These are phyloP conservation scores for Tipula lateralis DNA, from an alignment of 2,888 invertebrate genomes.

Conservation along the genomic window DNA sequence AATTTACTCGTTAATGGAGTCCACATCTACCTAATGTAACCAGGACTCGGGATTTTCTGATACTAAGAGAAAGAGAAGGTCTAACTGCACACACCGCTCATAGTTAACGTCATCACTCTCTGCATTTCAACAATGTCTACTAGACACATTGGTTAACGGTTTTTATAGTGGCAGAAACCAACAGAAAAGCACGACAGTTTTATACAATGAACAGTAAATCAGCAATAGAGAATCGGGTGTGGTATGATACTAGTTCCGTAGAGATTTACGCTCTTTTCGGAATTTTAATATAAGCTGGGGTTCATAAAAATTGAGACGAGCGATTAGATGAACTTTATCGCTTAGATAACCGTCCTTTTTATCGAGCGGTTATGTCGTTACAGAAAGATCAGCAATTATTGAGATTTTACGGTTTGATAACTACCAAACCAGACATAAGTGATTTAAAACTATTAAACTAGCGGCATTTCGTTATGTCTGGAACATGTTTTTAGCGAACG, in stretches of 20 bases:
- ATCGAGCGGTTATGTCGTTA: not conserved
- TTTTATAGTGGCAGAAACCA: not conserved
- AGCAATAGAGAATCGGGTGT: not conserved
- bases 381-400: too few species aligned
- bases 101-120: not conserved
- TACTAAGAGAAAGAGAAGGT: not conserved
- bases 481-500: not conserved
- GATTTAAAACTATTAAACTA: not conserved
- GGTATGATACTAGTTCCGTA: not conserved
- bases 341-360: not conserved
- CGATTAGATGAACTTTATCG: not conserved
- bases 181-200: not conserved
- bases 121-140: not conserved
- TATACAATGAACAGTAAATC: not conserved
- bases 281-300: too few species aligned
- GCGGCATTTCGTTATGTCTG: too few species aligned
- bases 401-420: too few species aligned
- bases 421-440: not conserved
- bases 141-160: too few species aligned
- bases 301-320: not conserved
- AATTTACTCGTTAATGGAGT: not conserved
- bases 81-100: too few species aligned
- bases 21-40: not conserved
- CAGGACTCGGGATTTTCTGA: not conserved
- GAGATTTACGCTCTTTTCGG: not conserved